Evolutionary conservation across 2,888 invertebrate genomes (phyloP).

Genomic region (Linnaemya vulpina): DNA sequence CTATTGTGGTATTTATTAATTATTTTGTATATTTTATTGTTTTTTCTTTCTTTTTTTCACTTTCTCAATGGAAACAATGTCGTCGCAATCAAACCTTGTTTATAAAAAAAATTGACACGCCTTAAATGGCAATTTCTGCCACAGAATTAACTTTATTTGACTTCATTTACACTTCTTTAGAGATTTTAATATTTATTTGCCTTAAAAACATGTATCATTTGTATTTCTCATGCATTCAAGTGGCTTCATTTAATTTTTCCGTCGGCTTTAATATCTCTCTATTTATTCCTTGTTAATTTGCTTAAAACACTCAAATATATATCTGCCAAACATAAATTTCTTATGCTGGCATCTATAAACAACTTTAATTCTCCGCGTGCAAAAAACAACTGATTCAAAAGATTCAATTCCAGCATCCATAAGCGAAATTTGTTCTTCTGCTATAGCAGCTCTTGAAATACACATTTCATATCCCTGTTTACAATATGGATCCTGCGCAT

Average conservation of each 20-base stretch:
- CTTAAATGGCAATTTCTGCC: constrained; percentile 38
- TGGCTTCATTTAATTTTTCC: neutral
- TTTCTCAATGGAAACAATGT: neutral
- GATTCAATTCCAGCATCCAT: neutral
- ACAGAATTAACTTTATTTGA: neutral
- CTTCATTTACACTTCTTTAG: neutral
- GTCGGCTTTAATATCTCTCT: constrained; percentile 28
- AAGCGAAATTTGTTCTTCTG: neutral
- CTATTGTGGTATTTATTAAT: neutral
- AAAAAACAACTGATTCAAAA: constrained; percentile 63
- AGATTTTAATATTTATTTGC: neutral
- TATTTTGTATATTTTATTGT: neutral
- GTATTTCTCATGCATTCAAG: neutral
- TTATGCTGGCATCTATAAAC: constrained; percentile 10
- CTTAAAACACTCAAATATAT: constrained; percentile 23
- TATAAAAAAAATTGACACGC: constrained; percentile 45
- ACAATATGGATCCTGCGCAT: constrained; percentile 50
- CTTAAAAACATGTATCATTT: neutral
- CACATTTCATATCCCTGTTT: constrained; percentile 36
- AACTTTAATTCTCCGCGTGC: constrained; percentile 63
- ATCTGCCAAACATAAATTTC: constrained; percentile 9
- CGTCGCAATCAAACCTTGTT: constrained; percentile 1
- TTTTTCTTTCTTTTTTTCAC: neutral
- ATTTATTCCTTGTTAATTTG: constrained; percentile 4
- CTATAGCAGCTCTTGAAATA: constrained; percentile 46